Base-by-base conservation (phyloP, 2,797 vertebrate species). In the Sebastes matsubarae region DNA sequence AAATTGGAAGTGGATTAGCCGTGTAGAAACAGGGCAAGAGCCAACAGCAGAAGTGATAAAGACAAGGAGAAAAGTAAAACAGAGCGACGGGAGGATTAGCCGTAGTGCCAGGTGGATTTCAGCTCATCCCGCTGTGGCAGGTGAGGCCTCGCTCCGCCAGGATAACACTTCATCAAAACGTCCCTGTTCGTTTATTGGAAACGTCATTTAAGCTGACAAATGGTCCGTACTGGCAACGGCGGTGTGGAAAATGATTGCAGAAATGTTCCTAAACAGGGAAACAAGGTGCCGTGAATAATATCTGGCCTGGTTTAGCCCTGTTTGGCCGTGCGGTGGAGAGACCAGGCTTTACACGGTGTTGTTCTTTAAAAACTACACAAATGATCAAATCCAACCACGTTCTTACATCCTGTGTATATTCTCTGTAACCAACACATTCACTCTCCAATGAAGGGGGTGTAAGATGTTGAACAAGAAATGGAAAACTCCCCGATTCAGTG, bases 1-100 rank as follows among this genome's bases (percentile, higher is more conserved):
- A 59, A 82, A 83, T 42, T 38, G 71, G 54, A 77, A 42, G 10
- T 63, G 72, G 82, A 84, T 88, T 82, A 85, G 63, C 36, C 4
- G 55, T 11, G 34, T 18, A 68, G 76, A 72, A 36, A 66, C 60
- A 12, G 34, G 38, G 71, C 24, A 20, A 30, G 59, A 55, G 80
- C 66, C 29, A 50, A 59, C 9, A 24, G 68, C 24, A 22, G 29
- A 25, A 64, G 77, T 74, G 79, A n/a, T 25, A 77, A 69, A 24
- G 16, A 34, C 16, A 36, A 52, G n/a, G 75, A 50, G 3, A 38
- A 18, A 75, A 71, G 42, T 60, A 75, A 80, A 84, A 77, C 80
- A 60, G 27, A 80, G 60, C 3, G 24, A 32, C 6, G 1, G 14
- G 57, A 65, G 80, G 83, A 87, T 87, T 72, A 81, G 55, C 68